Percentiles rank a stretch among this genome's conserved stretches.
phyloP scores from a whole-genome alignment of 2,797 vertebrate species.

The Centropyge bicolor region DNA sequence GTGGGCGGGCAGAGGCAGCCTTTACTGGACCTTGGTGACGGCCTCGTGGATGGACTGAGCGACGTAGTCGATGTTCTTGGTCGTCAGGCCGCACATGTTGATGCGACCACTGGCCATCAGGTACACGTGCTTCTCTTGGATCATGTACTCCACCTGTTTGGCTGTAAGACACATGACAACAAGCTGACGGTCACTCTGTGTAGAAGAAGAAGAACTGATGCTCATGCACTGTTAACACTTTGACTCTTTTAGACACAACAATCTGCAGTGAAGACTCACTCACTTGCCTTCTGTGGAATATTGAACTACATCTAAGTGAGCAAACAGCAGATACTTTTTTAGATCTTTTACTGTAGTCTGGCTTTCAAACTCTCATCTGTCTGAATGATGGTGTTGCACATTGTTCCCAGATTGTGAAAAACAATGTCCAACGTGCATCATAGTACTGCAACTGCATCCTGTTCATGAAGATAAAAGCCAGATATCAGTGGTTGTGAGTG shows the following conservation, averaged over 20 bases:
- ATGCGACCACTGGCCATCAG: constrained; percentile 97
- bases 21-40: constrained; percentile 91
- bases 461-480: too few relatives aligned
- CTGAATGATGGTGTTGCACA: too few relatives aligned
- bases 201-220: not conserved
- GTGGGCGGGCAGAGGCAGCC: constrained; percentile 35
- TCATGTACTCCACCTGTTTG: constrained; percentile 93
- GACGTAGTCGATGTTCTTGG: constrained; percentile 96
- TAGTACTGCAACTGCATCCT: too few relatives aligned
- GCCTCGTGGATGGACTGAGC: constrained; percentile 96
- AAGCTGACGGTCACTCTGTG: not conserved
- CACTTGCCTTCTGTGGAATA: not conserved
- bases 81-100: constrained; percentile 98
- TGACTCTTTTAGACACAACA: too few relatives aligned
- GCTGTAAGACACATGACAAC: constrained; percentile 81
- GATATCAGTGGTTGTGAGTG: too few relatives aligned
- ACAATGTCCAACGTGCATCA: too few relatives aligned
- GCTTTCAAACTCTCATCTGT: too few relatives aligned
- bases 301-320: not conserved
- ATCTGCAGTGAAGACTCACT: not conserved
- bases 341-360: too few relatives aligned
- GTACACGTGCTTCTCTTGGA: constrained; percentile 96
- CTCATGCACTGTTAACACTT: not conserved
- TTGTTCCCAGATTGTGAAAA: too few relatives aligned
- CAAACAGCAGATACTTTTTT: too few relatives aligned